Percentiles rank a stretch among this genome's conserved stretches.
Evolutionary conservation across 2,888 invertebrate genomes (phyloP).

Genomic region (Netelia melanura): DNA sequence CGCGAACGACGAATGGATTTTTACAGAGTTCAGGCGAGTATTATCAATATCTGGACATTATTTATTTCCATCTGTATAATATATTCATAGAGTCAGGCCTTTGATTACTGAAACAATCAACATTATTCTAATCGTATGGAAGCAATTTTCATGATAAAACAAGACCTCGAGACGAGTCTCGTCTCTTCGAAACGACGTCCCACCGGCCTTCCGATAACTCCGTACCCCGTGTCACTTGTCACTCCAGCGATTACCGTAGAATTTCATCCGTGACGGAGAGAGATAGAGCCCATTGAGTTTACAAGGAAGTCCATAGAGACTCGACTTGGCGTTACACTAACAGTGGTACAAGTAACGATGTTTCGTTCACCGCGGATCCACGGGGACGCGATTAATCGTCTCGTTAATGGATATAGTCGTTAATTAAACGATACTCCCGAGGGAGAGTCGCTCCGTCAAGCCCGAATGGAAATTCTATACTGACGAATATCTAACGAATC

Average conservation of each 20-base stretch:
- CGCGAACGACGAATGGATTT: not conserved
- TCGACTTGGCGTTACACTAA: constrained; percentile 59
- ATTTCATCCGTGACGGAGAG: constrained; percentile 56
- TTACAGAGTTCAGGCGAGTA: no score
- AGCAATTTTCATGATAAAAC: constrained; percentile 57
- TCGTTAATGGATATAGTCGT: constrained; percentile 76
- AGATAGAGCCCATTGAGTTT: constrained; percentile 50
- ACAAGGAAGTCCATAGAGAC: constrained; percentile 66
- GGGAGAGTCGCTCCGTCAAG: constrained; percentile 45
- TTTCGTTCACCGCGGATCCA: constrained; percentile 58
- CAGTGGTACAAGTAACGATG: constrained; percentile 33
- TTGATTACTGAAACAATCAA: constrained; percentile 42
- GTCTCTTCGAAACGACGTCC: constrained; percentile 62
- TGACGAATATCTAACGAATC: constrained; percentile 48
- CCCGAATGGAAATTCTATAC: constrained; percentile 16
- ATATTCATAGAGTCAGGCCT: not conserved
- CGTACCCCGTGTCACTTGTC: constrained; percentile 55
- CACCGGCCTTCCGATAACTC: constrained; percentile 52
- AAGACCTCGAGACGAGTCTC: constrained; percentile 55
- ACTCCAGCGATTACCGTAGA: constrained; percentile 51
- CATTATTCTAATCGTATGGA: constrained; percentile 43
- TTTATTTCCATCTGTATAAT: not conserved
- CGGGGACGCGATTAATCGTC: constrained; percentile 74
- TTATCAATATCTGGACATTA: not conserved
- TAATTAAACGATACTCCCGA: constrained; percentile 74